Base-by-base conservation (phyloP, 2,113 vertebrate species). In the Hassar affinis region DNA sequence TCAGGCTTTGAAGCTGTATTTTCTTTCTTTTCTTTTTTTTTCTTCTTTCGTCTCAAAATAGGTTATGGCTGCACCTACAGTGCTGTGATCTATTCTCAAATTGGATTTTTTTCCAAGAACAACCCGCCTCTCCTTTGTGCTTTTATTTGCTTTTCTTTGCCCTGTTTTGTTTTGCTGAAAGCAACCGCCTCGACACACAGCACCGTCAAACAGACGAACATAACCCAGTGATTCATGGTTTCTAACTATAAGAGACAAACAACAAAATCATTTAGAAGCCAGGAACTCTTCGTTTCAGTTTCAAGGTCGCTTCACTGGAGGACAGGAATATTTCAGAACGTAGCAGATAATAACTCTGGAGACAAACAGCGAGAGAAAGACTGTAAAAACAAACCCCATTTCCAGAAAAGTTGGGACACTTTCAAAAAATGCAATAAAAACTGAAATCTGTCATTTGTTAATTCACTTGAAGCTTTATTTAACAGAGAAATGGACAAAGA, bases 71-170 rank as follows among this genome's bases (percentile, higher is more conserved):
- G 71, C 35, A 77, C 71, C 81, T 83, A 87, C 79, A 85, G 57
- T 62, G 80, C 74, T 85, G 66, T 77, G 83, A 87, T 83, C 84
- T 83, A 84, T 87, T 83, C 81, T 51, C 54, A 83, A 85, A 79
- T 78, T 82, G 68, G 75, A 81, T 18, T 75, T 85, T 84, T 87
- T 78, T 45, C 51, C 35, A 75, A 38, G 35, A 86, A 17, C 81
- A 78, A 78, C 57, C 79, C 75, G 77, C 86, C 81, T 54, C 61
- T 8, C n/a, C 61, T 85, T 52, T 27, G 61, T 64, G 49, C 59
- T 42, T 54, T 79, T 78, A 25, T 84, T 71, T 66, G 85, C 71
- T 68, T 78, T 71, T 68, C 52, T 84, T 84, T 78, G 66, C 54
- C 64, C 69, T 78, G 80, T 72, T 64, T 51, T 59, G 79, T 74